A percentile compares a stretch with the other conserved stretches of the same genome.
Evolutionary conservation across 2,113 vertebrate species (phyloP).

Genomic region (Platichthys stellatus): DNA sequence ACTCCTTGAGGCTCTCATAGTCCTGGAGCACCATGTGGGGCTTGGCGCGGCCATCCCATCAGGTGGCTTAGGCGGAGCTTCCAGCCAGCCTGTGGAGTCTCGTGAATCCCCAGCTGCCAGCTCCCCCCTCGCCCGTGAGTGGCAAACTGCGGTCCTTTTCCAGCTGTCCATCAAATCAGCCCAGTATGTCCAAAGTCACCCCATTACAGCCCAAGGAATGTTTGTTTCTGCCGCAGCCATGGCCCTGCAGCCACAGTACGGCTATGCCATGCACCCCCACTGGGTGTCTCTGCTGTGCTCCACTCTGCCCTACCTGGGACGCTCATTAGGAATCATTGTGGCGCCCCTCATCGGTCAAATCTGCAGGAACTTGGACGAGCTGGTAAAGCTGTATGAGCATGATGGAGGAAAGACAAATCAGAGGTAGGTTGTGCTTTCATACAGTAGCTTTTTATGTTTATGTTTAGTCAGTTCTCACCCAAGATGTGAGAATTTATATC

Average conservation of each 20-base stretch:
- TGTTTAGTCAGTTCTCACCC: too few relatives aligned
- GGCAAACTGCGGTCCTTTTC: conserved; percentile 90
- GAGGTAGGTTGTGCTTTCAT: conserved; percentile 78
- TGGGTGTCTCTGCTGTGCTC: conserved; percentile 92
- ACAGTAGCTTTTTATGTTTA: too few relatives aligned
- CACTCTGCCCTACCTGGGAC: conserved; percentile 91
- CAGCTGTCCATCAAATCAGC: conserved; percentile 93
- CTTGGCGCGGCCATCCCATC: conserved; percentile 63
- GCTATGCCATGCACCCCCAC: conserved; percentile 92
- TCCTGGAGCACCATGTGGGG: conserved; percentile 89
- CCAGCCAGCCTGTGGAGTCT: conserved; percentile 70
- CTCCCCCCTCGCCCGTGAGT: conserved; percentile 89
- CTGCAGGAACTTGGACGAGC: conserved; percentile 94
- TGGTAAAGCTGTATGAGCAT: conserved; percentile 91
- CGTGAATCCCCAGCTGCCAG: conserved; percentile 77
- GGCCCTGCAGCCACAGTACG: conserved; percentile 91
- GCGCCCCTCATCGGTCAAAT: conserved; percentile 92
- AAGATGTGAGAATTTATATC: too few relatives aligned
- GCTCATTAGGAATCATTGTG: conserved; percentile 92
- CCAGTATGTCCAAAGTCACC: conserved; percentile 89
- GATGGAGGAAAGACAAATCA: conserved; percentile 84
- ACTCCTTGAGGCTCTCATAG: conserved; percentile 91
- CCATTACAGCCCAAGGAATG: conserved; percentile 94
- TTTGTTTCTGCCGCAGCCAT: conserved; percentile 92
- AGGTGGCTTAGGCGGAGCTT: conserved; percentile 5